Evolutionary conservation across 2,797 vertebrate genomes (phyloP), one percentile per base, ranked within the genome.

Genomic region (Salmo trutta): DNA sequence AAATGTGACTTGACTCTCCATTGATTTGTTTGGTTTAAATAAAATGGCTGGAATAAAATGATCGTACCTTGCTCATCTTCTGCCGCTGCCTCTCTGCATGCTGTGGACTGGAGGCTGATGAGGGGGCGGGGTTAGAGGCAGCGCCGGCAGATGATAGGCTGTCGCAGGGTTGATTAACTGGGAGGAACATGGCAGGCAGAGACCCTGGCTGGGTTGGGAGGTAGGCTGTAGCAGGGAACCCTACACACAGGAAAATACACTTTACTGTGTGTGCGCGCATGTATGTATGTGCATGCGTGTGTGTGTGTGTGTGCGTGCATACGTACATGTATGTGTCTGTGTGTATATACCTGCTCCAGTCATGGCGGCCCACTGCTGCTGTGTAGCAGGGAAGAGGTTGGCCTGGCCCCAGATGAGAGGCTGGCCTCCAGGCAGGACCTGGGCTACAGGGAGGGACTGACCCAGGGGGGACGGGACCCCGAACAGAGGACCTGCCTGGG

Each of bases 351-450:
- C 29, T 29, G 65, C 65, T 33, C 24, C 96, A 19, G 94, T 92
- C 95, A 98, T 96, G 75, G 98, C 91, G n/a, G 97, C 97, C 98
- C 98, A 99, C 88, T 98, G 96, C 90, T 98, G 97, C 95, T 98
- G 98, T 75, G 96, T 93, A 88, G 97, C 94, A 75, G 98, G 96
- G 85, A 98, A 99, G 89, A 99, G 94, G 86, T 96, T 96, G 41
- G 97, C 96, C 85, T 98, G 98, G 84, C 97, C 97, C 98, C 98
- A 99, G 7, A 98, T 96, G 80, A 99, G 96, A 47, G 97, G 96
- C 91, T 99, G 98, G 91, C 96, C 96, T 71, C 97, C 96, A 17
- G 97, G 97, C 94, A 99, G 95, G 91, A 99, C 97, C 95, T 99
- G 98, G 92, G 97, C 95, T 76, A 98, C 94, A 54, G 96, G 91